A percentile compares a stretch with the other conserved stretches of the same genome.
Conservation (phyloP, 2,797 vertebrate species). For the Acipenser ruthenus region DNA sequence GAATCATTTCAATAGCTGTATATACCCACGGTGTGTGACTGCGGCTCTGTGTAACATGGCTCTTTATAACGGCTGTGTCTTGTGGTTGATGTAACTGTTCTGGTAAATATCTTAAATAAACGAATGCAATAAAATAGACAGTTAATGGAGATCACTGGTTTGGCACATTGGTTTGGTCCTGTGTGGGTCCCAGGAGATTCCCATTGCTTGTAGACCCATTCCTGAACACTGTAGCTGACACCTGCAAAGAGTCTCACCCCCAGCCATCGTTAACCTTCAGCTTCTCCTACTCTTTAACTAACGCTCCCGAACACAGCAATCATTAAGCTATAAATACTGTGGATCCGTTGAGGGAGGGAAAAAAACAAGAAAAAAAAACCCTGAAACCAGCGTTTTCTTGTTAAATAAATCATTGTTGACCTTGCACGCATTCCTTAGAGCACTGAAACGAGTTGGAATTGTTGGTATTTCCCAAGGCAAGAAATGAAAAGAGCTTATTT, state of each 20-base stretch:
- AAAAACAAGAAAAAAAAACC: not conserved
- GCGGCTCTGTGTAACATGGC: too few relatives aligned
- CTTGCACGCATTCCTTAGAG: not conserved
- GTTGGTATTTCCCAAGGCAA: not conserved
- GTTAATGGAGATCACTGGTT: too few relatives aligned
- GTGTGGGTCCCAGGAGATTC: too few relatives aligned
- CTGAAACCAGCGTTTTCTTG: constrained; percentile 20
- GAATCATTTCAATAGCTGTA: too few relatives aligned
- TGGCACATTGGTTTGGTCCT: too few relatives aligned
- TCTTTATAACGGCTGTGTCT: too few relatives aligned
- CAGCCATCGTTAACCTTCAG: constrained; percentile 15
- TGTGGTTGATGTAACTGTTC: too few relatives aligned
- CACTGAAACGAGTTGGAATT: not conserved
- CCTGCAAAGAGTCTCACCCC: constrained; percentile 16
- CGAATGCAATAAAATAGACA: too few relatives aligned
- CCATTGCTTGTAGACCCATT: too few relatives aligned
- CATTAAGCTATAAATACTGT: constrained; percentile 37
- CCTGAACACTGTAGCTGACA: constrained; percentile 8
- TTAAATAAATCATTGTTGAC: constrained; percentile 35
- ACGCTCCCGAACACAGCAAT: constrained; percentile 26
- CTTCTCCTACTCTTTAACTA: constrained; percentile 23
- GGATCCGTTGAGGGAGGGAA: not conserved
- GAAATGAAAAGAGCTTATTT: not conserved
- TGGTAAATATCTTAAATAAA: too few relatives aligned
- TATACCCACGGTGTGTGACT: too few relatives aligned